Base-by-base conservation (phyloP, 1,140 invertebrate genomes). In the Stratiolaelaps scimitus region DNA sequence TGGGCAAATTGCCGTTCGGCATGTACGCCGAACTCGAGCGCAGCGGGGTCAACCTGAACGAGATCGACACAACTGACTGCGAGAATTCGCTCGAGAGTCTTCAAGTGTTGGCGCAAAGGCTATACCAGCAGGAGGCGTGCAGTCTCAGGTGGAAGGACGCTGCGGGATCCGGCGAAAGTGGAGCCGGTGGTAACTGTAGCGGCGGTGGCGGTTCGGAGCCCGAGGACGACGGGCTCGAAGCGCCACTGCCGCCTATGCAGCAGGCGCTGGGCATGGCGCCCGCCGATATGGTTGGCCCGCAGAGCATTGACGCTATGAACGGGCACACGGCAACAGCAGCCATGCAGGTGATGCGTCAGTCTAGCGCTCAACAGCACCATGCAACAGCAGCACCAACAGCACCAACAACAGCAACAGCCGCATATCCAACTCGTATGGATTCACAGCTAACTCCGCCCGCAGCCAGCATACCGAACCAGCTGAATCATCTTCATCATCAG, bases 21-120 rank as follows among this genome's bases (percentile, higher is more conserved):
- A 89, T 90, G 30, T 95, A 91, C 74, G 90, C 90, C 28, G 90
- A 93, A 77, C 86, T 95, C 72, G 92, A 95, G 76, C 80, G 89
- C 28, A 87, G 86, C 20, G 88, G 89, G 45, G 82, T 91, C 47
- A 88, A 89, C 76, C 80, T 92, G 67, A 92, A 88, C 68, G 90
- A 92, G 76, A 94, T 92, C 71, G 89, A 92, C 74, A 92, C 89
- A 1, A 87, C 88, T 26, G 91, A 93, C 77, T 93, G 90, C 79
- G 86, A 90, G 72, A 90, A 89, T 79, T 91, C 89, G 68, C 80
- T 93, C 67, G 84, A 86, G 71, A 92, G 89, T 76, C 80, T 87
- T 69, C 83, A 85, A 80, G 83, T 82, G 68, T 77, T 92, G 71
- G 88, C 88, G 53, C 83, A 86, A 70, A 86, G 85, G 71, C 77